Percentiles rank a stretch among this genome's conserved stretches.
Conservation (phyloP, 2,888 invertebrate genomes). For the Abrostola tripartita region DNA sequence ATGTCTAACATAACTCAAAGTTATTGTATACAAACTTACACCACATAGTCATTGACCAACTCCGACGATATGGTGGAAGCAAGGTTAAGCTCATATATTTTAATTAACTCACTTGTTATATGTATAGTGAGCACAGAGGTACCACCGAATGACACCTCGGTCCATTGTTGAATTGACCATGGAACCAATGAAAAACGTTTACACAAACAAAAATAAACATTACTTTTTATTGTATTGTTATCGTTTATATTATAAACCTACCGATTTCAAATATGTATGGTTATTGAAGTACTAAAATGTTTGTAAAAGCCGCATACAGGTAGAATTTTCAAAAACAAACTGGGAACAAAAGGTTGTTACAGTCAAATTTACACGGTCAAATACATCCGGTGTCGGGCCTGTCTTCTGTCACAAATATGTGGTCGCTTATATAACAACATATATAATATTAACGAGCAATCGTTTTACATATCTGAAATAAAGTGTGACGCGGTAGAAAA, state of each 20-base stretch:
- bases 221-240: conserved; percentile 28
- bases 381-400: conserved; percentile 38
- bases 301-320: neutral
- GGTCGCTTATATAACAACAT: conserved; percentile 37
- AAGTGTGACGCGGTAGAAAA: conserved; percentile 46
- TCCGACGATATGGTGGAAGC: conserved; percentile 33
- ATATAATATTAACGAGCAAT: conserved; percentile 27
- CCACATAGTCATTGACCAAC: conserved; percentile 52
- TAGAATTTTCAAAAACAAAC: conserved; percentile 26
- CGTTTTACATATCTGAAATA: conserved; percentile 45
- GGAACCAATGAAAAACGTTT: conserved; percentile 39
- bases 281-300: conserved; percentile 6
- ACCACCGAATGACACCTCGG: conserved; percentile 22
- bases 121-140: conserved; percentile 28
- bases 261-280: conserved; percentile 11
- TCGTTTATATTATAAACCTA: conserved; percentile 20
- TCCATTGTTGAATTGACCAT: conserved; percentile 47
- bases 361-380: conserved; percentile 14
- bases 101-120: conserved; percentile 40
- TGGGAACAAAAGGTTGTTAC: conserved; percentile 31
- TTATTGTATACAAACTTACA: conserved; percentile 52
- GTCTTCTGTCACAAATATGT: conserved; percentile 31
- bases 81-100: conserved; percentile 52
- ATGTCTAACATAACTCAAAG: conserved; percentile 35
- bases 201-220: conserved; percentile 33